Percentiles rank a stretch among this genome's conserved stretches.
These are phyloP conservation scores for Cranoglanis bouderius DNA, from an alignment of 2,113 vertebrate species.

Conservation along the genomic window DNA sequence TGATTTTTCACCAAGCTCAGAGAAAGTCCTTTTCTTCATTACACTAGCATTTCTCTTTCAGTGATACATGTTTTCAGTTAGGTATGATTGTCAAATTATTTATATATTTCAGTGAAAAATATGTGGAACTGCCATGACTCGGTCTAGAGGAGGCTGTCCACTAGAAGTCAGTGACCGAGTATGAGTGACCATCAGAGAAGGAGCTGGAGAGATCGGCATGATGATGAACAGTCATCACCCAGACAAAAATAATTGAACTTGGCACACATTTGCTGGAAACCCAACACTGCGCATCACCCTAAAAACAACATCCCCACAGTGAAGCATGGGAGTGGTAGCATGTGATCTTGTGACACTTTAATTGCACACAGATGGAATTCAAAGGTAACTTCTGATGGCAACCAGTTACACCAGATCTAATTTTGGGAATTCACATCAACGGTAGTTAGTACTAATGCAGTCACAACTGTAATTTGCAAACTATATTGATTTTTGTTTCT, in stretches of 20 bases:
- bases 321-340: neutral
- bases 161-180: neutral
- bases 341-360: neutral
- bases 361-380: neutral
- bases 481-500: neutral
- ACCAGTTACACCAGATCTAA: neutral
- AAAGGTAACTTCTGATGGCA: neutral
- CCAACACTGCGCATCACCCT: no score
- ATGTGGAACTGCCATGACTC: neutral
- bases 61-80: neutral
- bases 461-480: neutral
- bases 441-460: neutral
- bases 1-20: neutral
- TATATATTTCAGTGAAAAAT: neutral
- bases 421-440: neutral
- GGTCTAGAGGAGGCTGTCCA: neutral
- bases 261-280: no score
- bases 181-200: no score
- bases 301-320: neutral
- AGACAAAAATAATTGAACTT: neutral
- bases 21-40: neutral
- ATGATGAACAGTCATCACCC: neutral
- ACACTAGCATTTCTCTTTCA: neutral
- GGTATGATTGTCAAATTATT: no score
- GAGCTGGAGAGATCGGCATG: no score